These are phyloP conservation scores for Papilio aristodemus DNA, from an alignment of 1,140 invertebrate species.

Conservation along the genomic window DNA sequence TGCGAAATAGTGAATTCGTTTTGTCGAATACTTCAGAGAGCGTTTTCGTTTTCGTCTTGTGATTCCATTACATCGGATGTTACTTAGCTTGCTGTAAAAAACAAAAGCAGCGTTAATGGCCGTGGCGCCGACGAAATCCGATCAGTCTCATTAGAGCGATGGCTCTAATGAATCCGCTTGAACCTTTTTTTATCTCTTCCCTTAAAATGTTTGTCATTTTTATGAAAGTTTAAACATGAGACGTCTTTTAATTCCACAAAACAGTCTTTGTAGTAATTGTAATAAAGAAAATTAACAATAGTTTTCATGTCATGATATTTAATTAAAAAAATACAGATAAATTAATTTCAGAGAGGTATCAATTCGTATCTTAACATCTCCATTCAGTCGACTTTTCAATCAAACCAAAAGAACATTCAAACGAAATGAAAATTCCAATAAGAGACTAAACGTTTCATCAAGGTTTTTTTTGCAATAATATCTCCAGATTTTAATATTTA, in stretches of 20 bases:
- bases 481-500: neutral
- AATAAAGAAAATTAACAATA: too few relatives aligned
- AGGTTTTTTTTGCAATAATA: neutral
- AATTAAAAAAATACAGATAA: too few relatives aligned
- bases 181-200: neutral
- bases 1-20: neutral
- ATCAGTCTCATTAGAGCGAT: conserved; percentile 12
- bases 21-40: neutral
- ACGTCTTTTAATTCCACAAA: neutral
- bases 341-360: too few relatives aligned
- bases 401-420: conserved; percentile 10
- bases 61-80: conserved; percentile 1
- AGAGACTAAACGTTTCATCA: neutral
- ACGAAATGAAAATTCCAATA: conserved; percentile 9
- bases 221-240: neutral
- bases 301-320: too few relatives aligned
- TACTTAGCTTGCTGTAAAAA: neutral
- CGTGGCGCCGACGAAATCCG: conserved; percentile 4
- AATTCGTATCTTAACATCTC: neutral
- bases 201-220: conserved; percentile 15
- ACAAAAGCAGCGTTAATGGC: conserved; percentile 13
- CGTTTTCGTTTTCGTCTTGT: neutral
- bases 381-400: neutral
- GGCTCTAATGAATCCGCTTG: conserved; percentile 1
- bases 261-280: too few relatives aligned